A percentile compares a stretch with the other conserved stretches of the same genome.
Evolutionary conservation across 2,113 vertebrate species (phyloP).

Genomic region (Alaudala cheleensis): DNA sequence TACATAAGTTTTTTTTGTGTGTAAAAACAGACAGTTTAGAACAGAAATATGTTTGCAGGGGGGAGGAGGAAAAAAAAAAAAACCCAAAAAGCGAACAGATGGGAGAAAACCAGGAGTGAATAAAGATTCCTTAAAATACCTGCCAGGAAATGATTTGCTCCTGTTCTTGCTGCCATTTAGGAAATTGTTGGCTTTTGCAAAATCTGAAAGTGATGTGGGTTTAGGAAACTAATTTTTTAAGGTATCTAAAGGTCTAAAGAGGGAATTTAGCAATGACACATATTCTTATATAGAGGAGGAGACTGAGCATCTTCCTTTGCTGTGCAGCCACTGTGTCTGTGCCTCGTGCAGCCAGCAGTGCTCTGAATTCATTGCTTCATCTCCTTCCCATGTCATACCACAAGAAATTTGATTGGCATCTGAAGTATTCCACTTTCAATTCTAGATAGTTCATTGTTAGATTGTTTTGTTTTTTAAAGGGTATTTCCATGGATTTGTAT

Average conservation of each 20-base stretch:
- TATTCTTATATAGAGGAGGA: background rate
- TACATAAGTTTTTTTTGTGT: background rate
- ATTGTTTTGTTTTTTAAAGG: background rate
- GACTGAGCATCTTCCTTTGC: background rate
- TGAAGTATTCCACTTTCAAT: conserved; percentile 33
- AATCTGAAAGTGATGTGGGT: background rate
- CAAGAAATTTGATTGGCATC: background rate
- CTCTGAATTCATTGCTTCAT: background rate
- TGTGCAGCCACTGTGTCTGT: background rate
- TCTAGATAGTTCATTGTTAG: background rate
- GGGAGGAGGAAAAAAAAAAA: background rate
- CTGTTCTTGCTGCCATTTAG: background rate
- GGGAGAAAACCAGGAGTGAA: background rate
- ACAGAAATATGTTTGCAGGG: background rate
- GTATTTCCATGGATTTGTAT: background rate
- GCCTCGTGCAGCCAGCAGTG: rapidly evolving
- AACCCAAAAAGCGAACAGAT: background rate
- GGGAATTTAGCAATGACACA: background rate
- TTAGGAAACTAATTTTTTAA: background rate
- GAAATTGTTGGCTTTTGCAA: background rate
- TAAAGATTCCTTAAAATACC: background rate
- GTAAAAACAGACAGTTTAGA: background rate
- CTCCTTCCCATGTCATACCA: background rate
- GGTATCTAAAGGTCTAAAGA: background rate
- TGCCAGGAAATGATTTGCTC: background rate